Conservation (phyloP, 2,888 invertebrate genomes). For the Epinotia demarniana region DNA sequence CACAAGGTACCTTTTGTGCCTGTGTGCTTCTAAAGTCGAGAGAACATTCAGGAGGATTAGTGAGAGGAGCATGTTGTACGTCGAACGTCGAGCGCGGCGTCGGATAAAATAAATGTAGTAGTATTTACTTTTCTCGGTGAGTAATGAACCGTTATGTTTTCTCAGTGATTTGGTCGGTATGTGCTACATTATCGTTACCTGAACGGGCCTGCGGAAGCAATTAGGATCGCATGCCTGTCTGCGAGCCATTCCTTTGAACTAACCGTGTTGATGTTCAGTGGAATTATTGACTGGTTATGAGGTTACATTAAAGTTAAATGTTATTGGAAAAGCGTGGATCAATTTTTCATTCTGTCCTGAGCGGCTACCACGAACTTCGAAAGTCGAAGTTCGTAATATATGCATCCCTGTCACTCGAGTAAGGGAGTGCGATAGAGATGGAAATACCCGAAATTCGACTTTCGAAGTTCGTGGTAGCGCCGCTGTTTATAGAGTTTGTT, state of each 20-base stretch:
- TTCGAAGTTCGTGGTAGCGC: no score
- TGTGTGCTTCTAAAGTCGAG: slow-evolving; percentile 58
- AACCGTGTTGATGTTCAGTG: background rate
- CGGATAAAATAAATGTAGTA: slow-evolving; percentile 67
- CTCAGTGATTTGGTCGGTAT: slow-evolving; percentile 67
- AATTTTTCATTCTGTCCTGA: background rate
- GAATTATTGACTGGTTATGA: slow-evolving; percentile 18
- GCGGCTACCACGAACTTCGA: no score
- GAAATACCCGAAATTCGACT: no score
- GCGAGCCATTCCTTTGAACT: slow-evolving; percentile 30
- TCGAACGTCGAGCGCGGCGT: slow-evolving; percentile 59
- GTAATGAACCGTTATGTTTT: slow-evolving; percentile 84
- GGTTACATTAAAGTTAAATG: slow-evolving; percentile 6
- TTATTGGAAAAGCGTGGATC: background rate
- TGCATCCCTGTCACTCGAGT: no score
- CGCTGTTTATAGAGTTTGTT: background rate
- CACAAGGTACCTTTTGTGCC: slow-evolving; percentile 83
- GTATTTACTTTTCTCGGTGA: slow-evolving; percentile 69
- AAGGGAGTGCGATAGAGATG: no score
- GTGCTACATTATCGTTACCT: slow-evolving; percentile 35
- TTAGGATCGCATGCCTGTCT: slow-evolving; percentile 36
- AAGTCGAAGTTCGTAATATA: no score
- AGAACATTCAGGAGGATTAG: slow-evolving; percentile 73
- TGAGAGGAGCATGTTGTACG: slow-evolving; percentile 59
- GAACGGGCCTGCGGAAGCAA: slow-evolving; percentile 30